A percentile compares a stretch with the other conserved stretches of the same genome.
These are phyloP conservation scores for Rhineura floridana DNA, from an alignment of 2,113 vertebrate species.

Conservation along the genomic window DNA sequence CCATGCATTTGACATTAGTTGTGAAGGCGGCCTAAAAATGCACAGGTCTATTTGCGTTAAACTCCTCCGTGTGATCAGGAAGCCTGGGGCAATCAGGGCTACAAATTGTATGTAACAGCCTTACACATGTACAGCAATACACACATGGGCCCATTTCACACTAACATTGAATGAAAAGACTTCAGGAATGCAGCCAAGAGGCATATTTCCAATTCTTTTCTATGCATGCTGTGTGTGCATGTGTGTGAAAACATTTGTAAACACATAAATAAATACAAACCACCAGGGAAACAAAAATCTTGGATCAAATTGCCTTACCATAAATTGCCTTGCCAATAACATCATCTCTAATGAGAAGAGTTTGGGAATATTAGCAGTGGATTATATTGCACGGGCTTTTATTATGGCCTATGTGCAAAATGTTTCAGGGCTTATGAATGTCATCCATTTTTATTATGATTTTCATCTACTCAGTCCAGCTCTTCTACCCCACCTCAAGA, in stretches of 20 bases:
- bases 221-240: no score
- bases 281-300: slow-evolving; percentile 17
- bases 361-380: slow-evolving; percentile 28
- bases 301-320: neutral
- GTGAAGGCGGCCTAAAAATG: no score
- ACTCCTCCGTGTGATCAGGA: no score
- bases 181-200: no score
- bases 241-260: neutral
- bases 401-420: neutral
- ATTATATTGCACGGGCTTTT: slow-evolving; percentile 35
- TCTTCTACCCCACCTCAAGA: neutral
- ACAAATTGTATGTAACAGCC: no score
- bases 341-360: slow-evolving; percentile 43
- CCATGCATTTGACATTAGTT: no score
- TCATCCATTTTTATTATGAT: neutral
- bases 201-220: no score
- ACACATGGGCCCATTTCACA: no score
- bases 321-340: slow-evolving; percentile 10
- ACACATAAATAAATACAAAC: neutral
- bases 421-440: slow-evolving; percentile 17
- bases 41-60: no score
- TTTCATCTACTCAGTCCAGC: neutral
- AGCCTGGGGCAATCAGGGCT: no score
- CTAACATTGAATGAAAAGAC: no score
- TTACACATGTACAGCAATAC: no score